Percentiles rank a stretch among this genome's conserved stretches.
Conservation (phyloP, 2,797 vertebrate genomes). For the Malacoraja senta region DNA sequence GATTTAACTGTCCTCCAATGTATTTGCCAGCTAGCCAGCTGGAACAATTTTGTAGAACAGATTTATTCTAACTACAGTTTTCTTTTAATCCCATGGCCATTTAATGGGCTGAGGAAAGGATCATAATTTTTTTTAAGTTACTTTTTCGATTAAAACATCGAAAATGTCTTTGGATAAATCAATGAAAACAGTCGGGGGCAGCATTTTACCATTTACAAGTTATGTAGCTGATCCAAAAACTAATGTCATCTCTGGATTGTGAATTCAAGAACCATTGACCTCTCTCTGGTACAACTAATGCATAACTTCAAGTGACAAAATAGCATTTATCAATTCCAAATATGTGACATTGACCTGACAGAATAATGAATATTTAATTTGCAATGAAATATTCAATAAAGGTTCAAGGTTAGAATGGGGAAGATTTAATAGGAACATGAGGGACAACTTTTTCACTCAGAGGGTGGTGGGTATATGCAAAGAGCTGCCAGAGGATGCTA, state of each 20-base stretch:
- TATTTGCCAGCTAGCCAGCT: neutral
- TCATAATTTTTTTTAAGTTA: too few relatives aligned
- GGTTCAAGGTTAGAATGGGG: too few relatives aligned
- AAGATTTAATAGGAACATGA: too few relatives aligned
- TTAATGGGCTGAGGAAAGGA: neutral
- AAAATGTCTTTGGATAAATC: constrained; percentile 5
- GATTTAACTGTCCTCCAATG: constrained; percentile 4
- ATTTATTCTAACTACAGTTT: neutral
- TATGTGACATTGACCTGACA: neutral
- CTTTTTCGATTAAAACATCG: neutral
- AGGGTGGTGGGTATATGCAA: too few relatives aligned
- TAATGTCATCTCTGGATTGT: neutral
- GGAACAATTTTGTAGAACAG: neutral
- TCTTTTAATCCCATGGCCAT: too few relatives aligned
- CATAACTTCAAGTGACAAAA: neutral
- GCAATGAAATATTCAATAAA: neutral
- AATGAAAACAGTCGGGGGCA: neutral
- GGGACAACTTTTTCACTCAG: too few relatives aligned
- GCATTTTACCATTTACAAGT: neutral
- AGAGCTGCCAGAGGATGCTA: too few relatives aligned
- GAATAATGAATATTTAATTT: neutral
- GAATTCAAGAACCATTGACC: neutral
- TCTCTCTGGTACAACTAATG: neutral
- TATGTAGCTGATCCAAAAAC: neutral
- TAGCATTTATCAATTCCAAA: neutral